Evolutionary conservation across 2,888 invertebrate genomes (phyloP), one percentile per base, ranked within the genome.

Genomic region (Hoplodrina ambigua): DNA sequence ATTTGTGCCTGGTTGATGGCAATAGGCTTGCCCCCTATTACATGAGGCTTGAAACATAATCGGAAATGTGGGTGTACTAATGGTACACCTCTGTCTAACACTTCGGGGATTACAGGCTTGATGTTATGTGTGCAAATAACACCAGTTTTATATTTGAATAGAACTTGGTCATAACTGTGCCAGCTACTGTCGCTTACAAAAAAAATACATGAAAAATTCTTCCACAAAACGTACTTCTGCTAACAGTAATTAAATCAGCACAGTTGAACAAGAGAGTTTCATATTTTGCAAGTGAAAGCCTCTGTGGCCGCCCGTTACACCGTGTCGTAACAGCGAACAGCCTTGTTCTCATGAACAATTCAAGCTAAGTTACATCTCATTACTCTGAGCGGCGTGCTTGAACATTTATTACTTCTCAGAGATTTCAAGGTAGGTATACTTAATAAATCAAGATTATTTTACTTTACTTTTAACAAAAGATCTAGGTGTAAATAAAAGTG

Each of bases 361-460:
- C 86, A 88, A 58, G 56, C 60, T 20, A 69, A 70, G 80, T 71
- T 78, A 75, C 86, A 73, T 86, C 77, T 84, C 82, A 85, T 80
- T 81, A 76, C 80, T 76, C 62, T 57, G 67, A 76, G 66, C 57
- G 58, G 66, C 50, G 55, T 72, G 77, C 69, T 75, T 58, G 46
- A 68, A 69, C 80, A 83, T 88, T 82, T 87, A 80, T 86, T 86
- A 87, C 86, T 84, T 75, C 80, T 68, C 63, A 59, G 72, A 75
- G 73, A 82, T 76, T 78, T 69, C 64, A 67, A 73, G 75, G 64
- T 70, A 25, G 25, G 25, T 25, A n/a, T n/a, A 77, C 73, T 81
- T 76, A 62, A 71, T 78, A 75, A 80, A 78, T 77, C 76, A 70
- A 59, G 66, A 73, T 72, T 69, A 76, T 72, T 59, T 69, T 55